Evolutionary conservation across 2,113 vertebrate genomes (phyloP), one percentile per base, ranked within the genome.

Genomic region (Alouatta palliata): DNA sequence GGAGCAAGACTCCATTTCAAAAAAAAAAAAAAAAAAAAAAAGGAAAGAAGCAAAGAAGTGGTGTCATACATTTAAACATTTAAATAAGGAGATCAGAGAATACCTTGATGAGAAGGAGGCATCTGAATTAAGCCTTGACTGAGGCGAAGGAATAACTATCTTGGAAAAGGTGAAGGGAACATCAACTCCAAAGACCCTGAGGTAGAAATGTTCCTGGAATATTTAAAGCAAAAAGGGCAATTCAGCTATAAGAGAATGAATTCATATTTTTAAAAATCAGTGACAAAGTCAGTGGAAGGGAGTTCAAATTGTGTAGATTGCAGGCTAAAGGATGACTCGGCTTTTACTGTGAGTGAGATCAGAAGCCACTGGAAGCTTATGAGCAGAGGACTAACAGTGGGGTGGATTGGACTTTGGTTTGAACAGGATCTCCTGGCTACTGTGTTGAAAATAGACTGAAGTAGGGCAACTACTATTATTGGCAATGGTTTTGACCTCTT

Each of bases 401-500:
- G 71, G 19, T 61, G 66, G 54, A 37, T 58, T 27, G 87, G 92
- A 71, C 54, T 79, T 12, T 40, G 10, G 35, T 13, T 10, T 92
- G 61, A 88, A 40, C 5, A 52, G 56, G 11, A 66, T 76, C 32
- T 76, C 86, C 79, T 43, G 35, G 49, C 32, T 80, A 37, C 58
- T 89, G 56, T 87, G 81, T 32, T 73, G 80, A 95, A 58, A 94
- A 90, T 32, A 96, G 80, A 75, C 9, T 19, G 47, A 97, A 95
- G 90, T 92, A 96, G 97, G 97, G 76, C 96, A 97, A 17, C 27
- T 45, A 6, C 92, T 97, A 96, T 97, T 96, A 92, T 96, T 84
- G 64, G 90, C 61, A 47, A n/a, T 90, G 92, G 45, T 90, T 95
- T 87, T 95, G 86, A 87, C 70, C 80, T 94, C 68, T 92, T 95